Evolutionary conservation across 37 sponge, comb jelly and placozoan genomes (phyloP), one percentile per base, ranked within the genome.

Genomic region (Cladorhizidae sp.): DNA sequence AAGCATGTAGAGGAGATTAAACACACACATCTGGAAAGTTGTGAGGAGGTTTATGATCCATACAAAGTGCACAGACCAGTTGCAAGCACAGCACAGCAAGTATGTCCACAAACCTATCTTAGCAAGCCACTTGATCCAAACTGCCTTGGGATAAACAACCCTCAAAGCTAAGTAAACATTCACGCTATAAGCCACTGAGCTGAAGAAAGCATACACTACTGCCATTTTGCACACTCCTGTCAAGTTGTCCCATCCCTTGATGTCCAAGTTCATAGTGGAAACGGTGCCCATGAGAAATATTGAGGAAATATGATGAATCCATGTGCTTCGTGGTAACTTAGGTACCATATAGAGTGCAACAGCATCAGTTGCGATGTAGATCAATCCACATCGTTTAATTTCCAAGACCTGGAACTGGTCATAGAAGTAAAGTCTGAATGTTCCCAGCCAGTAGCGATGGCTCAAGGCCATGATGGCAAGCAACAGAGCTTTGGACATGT

Each of bases 301-400:
- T 2, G 95, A 87, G 23, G 85, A 57, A 25, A 88, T 67, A 58
- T 94, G 95, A 62, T 94, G 92, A 38, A 91, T 51, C 1, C 88
- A 28, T 17, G 95, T 94, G 26, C 84, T 82, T 20, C 33, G 18
- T 41, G 95, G 95, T 23, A 94, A 82, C 67, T 91, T 94, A 0
- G 95, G 95, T 2, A 94, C 92, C 77, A 91, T 72, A 42, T 62
- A 77, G 18, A 94, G 81, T 0, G 92, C 95, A 49, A 94, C 95
- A 32, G 78, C 29, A 57, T 94, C 95, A 36, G 95, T 94, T 33
- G 68, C 68, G 2, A 91, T 57, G 70, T 94, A 94, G 20, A 94
- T 12, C 52, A 82, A 65, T 33, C 50, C 80, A 31, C 74, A 80
- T 1, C 95, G 80, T 49, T 91, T 90, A 0, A 84, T 18, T 43